Base-by-base conservation (phyloP, 2,888 invertebrate genomes). In the Corbicula japonica region DNA sequence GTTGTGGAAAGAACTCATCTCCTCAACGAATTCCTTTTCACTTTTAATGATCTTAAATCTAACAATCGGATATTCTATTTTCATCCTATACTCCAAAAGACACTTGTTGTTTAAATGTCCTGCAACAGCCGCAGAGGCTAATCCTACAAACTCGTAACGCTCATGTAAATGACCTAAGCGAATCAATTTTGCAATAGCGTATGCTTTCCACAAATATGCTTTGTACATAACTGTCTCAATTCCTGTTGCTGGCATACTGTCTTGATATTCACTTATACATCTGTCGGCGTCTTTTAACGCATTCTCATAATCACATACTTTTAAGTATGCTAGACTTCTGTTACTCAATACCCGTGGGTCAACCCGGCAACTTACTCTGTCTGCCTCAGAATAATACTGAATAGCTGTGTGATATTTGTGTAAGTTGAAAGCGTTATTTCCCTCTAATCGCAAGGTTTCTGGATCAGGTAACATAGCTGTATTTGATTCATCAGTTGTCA, bases 201-300 rank as follows among this genome's bases (percentile, higher is more conserved):
- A 66, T 38, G 66, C 66, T 41, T 54, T 58, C 60, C 63, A 41
- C 5, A 32, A 63, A n/a, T 74, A 52, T 18, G 58, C 73, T 60
- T 74, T 66, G n/a, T n/a, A n/a, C n/a, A n/a, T n/a, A n/a, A n/a
- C n/a, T n/a, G n/a, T n/a, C n/a, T n/a, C n/a, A n/a, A n/a, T n/a
- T n/a, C n/a, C n/a, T n/a, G n/a, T n/a, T n/a, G n/a, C n/a, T n/a
- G n/a, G n/a, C 41, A 10, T 12, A 18, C 18, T 12, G 10, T 41
- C 18, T 41, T 18, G 10, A 18, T 41, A 10, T 41, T 18, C 18
- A 12, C 18, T 18, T 10, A 60, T 74, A 21, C 73, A 66, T 18
- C 26, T 30, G 34, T 65, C 41, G 2, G 73, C 73, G 30, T 74
- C 73, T 26, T 41, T 32, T 26, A 74, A 66, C 6, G 73, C 65